phyloP scores from a whole-genome alignment of 1,140 invertebrate genomes.

The Lepidurus packardi region DNA sequence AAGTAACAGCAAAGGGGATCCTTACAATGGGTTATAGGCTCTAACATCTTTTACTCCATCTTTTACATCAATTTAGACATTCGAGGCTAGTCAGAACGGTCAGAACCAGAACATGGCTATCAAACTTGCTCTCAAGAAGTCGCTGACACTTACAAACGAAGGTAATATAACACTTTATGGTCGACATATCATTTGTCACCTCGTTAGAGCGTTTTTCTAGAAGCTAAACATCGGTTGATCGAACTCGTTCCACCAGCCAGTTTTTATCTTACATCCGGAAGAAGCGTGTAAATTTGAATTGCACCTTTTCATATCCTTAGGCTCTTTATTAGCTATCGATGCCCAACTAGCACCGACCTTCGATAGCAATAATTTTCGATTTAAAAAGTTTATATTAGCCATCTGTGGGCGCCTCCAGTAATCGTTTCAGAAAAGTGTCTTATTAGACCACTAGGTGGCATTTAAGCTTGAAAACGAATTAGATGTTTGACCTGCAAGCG shows the following conservation, averaged over 20 bases:
- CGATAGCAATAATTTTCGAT: no score
- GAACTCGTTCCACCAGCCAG: background rate
- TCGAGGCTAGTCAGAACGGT: background rate
- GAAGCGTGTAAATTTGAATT: background rate
- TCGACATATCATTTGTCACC: conserved; percentile 15
- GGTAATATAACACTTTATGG: background rate
- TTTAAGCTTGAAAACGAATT: no score
- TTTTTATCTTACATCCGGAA: background rate
- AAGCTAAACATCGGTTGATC: background rate
- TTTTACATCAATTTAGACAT: background rate
- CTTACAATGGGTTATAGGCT: no score
- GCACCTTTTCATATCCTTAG: background rate
- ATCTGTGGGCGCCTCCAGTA: no score
- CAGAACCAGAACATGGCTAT: background rate
- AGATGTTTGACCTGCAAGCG: background rate
- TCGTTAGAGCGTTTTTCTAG: background rate
- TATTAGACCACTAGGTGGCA: no score
- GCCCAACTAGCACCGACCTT: no score
- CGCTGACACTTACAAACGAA: background rate
- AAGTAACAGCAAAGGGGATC: no score
- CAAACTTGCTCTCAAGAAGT: background rate
- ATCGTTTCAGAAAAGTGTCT: no score
- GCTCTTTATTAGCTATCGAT: background rate
- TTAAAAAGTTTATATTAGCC: no score
- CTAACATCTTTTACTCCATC: no score